phyloP scores from a whole-genome alignment of 1,140 invertebrate genomes.

The Stegodyphus mimosarum region DNA sequence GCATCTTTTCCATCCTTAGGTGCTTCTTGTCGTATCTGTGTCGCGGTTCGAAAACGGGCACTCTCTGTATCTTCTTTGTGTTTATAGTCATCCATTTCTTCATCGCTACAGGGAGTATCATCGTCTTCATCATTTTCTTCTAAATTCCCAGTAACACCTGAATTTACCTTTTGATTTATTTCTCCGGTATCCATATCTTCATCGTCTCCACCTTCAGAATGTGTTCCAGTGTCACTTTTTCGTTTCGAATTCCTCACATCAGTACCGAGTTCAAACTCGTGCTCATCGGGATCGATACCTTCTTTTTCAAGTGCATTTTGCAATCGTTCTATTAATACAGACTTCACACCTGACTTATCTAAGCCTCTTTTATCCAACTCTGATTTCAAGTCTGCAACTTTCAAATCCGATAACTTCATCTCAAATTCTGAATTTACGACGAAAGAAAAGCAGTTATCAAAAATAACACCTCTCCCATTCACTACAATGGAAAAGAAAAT shows the following conservation, averaged over 20 bases:
- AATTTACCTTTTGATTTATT: constrained; percentile 1
- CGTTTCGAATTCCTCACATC: constrained; percentile 6
- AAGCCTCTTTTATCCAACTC: constrained; percentile 90
- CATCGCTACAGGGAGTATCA: not conserved
- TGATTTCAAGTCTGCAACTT: constrained; percentile 86
- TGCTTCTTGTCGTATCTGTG: constrained; percentile 1
- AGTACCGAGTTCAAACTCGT: constrained; percentile 73
- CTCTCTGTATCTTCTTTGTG: constrained; percentile 6
- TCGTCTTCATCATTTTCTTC: constrained; percentile 6
- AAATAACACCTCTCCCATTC: too few species aligned
- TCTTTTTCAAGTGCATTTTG: constrained; percentile 80
- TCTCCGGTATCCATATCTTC: not conserved
- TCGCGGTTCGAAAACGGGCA: not conserved
- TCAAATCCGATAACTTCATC: constrained; percentile 74
- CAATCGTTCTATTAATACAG: constrained; percentile 81
- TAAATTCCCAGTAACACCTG: not conserved
- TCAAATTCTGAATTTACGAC: not conserved
- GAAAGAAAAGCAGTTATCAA: too few species aligned
- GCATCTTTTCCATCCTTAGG: not conserved
- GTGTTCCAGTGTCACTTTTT: not conserved
- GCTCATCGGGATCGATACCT: constrained; percentile 81
- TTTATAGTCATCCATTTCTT: not conserved
- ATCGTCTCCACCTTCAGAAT: constrained; percentile 18
- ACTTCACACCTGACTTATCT: constrained; percentile 90
- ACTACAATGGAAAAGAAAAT: too few species aligned